Evolutionary conservation across 2,113 vertebrate genomes (phyloP).

Genomic region (Hydropotes inermis): DNA sequence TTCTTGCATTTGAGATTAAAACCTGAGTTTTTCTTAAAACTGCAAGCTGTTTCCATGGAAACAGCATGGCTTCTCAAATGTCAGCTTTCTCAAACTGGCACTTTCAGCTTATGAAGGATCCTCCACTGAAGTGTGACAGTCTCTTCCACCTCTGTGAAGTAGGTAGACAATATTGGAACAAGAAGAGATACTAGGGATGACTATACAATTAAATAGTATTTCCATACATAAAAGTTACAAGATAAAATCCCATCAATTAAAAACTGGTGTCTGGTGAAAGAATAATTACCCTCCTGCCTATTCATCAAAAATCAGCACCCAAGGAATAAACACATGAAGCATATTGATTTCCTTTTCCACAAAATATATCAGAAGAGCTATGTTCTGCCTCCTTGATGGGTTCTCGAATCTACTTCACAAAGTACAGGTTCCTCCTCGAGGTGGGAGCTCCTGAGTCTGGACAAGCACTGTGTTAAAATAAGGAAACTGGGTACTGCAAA

Average conservation of each 20-base stretch:
- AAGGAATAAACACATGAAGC: not conserved
- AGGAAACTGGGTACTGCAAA: slow-evolving; percentile 77
- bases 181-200: not conserved
- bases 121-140: slow-evolving; percentile 37
- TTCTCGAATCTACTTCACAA: not conserved
- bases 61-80: slow-evolving; percentile 69
- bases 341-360: not conserved
- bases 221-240: not conserved
- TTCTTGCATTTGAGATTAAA: slow-evolving; percentile 51
- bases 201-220: not conserved
- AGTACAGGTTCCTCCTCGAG: not conserved
- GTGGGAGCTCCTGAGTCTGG: slow-evolving; percentile 33
- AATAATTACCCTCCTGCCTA: not conserved
- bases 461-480: slow-evolving; percentile 65
- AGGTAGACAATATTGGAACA: not conserved
- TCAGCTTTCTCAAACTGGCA: slow-evolving; percentile 67
- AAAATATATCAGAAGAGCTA: not conserved
- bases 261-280: not conserved
- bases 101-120: slow-evolving; percentile 49
- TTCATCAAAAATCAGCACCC: not conserved
- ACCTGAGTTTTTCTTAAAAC: slow-evolving; percentile 68
- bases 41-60: slow-evolving; percentile 79
- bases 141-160: not conserved
- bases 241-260: not conserved
- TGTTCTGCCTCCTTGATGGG: not conserved